Percentiles rank a stretch among this genome's conserved stretches.
These are phyloP conservation scores for Parazoanthus darwini DNA, from an alignment of 92 coral and sea anemone genomes.

Conservation along the genomic window DNA sequence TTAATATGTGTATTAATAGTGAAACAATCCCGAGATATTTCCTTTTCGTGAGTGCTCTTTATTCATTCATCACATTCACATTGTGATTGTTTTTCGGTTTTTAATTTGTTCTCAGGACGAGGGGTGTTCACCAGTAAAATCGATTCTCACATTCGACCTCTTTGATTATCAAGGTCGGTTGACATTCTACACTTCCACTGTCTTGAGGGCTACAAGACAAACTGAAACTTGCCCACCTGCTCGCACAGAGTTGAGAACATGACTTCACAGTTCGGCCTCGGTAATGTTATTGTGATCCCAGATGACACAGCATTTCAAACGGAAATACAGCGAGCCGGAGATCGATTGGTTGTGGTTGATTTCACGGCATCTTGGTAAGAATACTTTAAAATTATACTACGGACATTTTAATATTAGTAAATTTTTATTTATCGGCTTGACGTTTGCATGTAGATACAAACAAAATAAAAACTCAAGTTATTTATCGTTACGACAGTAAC, in stretches of 20 bases:
- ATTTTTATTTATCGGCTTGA: too few species aligned
- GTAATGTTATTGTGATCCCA: constrained; percentile 77
- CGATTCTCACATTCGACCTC: neutral
- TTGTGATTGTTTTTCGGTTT: too few species aligned
- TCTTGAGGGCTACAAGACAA: neutral
- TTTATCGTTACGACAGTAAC: neutral
- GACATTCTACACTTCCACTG: neutral
- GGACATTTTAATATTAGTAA: too few species aligned
- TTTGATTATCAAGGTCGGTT: neutral
- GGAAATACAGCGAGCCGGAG: constrained; percentile 81
- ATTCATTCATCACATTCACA: neutral
- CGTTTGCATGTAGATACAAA: neutral
- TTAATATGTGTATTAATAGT: neutral
- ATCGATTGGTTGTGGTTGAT: constrained; percentile 86
- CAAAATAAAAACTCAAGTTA: too few species aligned
- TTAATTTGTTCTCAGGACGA: neutral
- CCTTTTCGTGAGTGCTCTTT: neutral
- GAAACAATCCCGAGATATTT: neutral
- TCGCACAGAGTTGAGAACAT: constrained; percentile 18
- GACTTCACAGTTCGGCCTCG: constrained; percentile 77
- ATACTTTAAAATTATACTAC: neutral
- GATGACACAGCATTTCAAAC: constrained; percentile 75
- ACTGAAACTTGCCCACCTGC: neutral
- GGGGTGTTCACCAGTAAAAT: neutral
- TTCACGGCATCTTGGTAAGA: constrained; percentile 92